Base-by-base conservation (phyloP, 1,140 invertebrate species). In the Scaptomyza montana region DNA sequence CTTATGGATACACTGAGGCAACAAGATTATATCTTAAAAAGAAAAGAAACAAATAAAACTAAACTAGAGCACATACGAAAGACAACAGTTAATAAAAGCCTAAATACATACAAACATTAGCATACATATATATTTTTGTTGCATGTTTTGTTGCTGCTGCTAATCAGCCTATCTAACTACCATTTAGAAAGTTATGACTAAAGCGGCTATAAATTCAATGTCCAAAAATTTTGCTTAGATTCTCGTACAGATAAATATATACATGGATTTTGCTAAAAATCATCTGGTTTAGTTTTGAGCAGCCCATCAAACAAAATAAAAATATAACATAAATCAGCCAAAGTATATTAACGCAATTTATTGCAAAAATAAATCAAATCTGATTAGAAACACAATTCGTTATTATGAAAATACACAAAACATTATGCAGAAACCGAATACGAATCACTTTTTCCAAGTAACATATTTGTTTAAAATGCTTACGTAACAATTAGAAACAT, bases 101-200 rank as follows among this genome's bases (percentile, higher is more conserved):
- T 43, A n/a, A 43, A 21, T 16, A 16, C 19, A 5, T 36, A 33
- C 56, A 13, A 8, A 5, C 6, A 2, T 33, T 3, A 50, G 47
- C 28, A 9, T 33, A 12, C 51, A 36, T 13, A 25, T 25, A 19
- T 45, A 10, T 36, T 8, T 55, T 39, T 43, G 13, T 54, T 21
- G n/a, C 21, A 36, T 4, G 25, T 8, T 49, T 39, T 43, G 13
- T 54, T 21, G n/a, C 21, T 43, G 13, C 43, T 21, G n/a, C 49
- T 53, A 60, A 73, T 61, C 19, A 41, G 51, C 56, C 70, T 60
- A 59, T 59, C 63, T 53, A 60, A 65, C 68, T 71, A 25, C 2
- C 3, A 45, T 66, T 72, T 72, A 41, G 54, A 72, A 72, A 72
- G 69, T 57, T 50, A 67, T 66, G 49, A 66, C 62, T 66, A 66